Conservation (phyloP, 2,113 vertebrate species). For the Shinisaurus crocodilurus region DNA sequence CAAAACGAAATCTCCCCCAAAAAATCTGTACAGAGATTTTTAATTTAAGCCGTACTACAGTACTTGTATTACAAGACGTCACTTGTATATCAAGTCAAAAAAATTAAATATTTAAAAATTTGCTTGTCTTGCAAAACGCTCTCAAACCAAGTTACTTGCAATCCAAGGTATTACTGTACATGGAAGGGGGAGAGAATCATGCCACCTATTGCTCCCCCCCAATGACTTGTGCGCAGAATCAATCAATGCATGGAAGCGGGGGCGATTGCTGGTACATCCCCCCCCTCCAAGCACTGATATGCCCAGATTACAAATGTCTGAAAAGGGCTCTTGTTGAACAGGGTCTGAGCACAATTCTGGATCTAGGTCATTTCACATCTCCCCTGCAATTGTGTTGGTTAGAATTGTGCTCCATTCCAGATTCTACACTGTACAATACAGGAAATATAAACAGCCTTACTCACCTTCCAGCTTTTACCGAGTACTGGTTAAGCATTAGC, state of each 20-base stretch:
- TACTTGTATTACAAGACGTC: too few species aligned
- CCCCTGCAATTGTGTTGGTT: neutral
- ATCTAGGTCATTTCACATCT: neutral
- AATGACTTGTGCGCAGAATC: neutral
- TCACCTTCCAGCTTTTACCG: neutral
- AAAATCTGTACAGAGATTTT: too few species aligned
- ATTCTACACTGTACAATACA: neutral
- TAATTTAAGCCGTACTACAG: too few species aligned
- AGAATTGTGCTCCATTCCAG: neutral
- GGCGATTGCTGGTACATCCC: neutral
- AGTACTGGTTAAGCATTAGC: neutral
- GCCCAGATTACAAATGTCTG: neutral
- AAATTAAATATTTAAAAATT: too few species aligned
- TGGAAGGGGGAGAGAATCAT: neutral
- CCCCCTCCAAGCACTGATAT: neutral
- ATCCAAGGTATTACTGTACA: too few species aligned
- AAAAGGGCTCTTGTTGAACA: neutral
- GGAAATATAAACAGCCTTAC: neutral
- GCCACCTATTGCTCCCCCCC: neutral
- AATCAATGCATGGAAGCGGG: neutral
- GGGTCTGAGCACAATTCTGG: neutral
- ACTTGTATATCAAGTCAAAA: too few species aligned
- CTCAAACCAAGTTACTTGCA: too few species aligned
- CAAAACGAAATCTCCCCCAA: too few species aligned
- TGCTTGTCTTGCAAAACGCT: too few species aligned